These are phyloP conservation scores for Toxotes chatareus DNA, from an alignment of 2,113 vertebrate genomes.

Conservation along the genomic window DNA sequence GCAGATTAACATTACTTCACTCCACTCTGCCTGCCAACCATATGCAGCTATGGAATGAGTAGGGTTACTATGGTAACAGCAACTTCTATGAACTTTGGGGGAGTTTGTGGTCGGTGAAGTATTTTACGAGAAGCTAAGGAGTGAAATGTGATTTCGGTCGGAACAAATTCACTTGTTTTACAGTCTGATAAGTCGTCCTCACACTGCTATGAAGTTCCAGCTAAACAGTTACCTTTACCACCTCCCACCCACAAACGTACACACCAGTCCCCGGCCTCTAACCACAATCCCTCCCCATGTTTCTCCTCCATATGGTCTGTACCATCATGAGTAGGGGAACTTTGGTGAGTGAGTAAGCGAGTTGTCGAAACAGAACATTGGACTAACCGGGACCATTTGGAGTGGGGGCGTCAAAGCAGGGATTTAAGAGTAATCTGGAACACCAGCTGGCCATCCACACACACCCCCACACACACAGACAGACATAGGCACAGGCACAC, in stretches of 20 bases:
- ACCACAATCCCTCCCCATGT: not conserved
- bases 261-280: not conserved
- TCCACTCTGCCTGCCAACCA: slow-evolving; percentile 14
- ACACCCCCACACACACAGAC: slow-evolving; percentile 29
- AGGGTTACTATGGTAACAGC: slow-evolving; percentile 20
- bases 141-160: slow-evolving; percentile 28
- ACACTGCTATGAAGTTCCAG: not conserved
- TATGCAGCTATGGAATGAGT: slow-evolving; percentile 1
- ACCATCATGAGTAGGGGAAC: not conserved
- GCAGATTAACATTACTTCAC: slow-evolving; percentile 54
- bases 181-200: slow-evolving; percentile 17
- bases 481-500: slow-evolving; percentile 28
- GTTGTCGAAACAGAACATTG: slow-evolving; percentile 28
- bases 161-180: slow-evolving; percentile 37
- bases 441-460: slow-evolving; percentile 52
- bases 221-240: not conserved
- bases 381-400: slow-evolving; percentile 36
- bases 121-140: slow-evolving; percentile 30
- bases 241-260: not conserved
- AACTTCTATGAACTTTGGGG: slow-evolving; percentile 30
- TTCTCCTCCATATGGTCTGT: slow-evolving; percentile 21
- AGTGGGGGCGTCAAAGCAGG: slow-evolving; percentile 30
- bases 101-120: slow-evolving; percentile 13
- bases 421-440: slow-evolving; percentile 59
- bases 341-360: not conserved